These are phyloP conservation scores for Anguilla japonica DNA, from an alignment of 2,113 vertebrate species.

Conservation along the genomic window DNA sequence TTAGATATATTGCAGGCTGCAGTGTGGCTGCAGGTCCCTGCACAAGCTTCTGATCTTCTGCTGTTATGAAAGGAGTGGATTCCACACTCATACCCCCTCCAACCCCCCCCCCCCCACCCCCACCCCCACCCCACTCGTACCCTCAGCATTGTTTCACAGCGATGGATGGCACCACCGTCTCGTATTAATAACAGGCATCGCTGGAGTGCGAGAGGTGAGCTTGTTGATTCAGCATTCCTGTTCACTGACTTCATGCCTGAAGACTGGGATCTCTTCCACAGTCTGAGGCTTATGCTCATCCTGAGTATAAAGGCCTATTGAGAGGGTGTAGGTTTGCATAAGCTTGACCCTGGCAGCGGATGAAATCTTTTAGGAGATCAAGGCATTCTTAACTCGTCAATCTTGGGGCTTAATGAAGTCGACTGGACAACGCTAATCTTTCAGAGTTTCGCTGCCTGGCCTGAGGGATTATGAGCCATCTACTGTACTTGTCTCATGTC, in stretches of 20 bases:
- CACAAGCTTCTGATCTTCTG: not conserved
- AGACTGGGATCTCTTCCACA: conserved; percentile 42
- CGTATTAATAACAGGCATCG: conserved; percentile 70
- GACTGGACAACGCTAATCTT: conserved; percentile 41
- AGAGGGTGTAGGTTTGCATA: conserved; percentile 49
- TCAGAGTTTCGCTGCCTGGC: conserved; percentile 40
- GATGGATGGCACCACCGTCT: conserved; percentile 62
- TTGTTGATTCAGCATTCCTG: conserved; percentile 71
- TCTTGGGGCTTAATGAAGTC: conserved; percentile 64
- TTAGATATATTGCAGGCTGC: not conserved
- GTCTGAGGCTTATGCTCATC: conserved; percentile 13
- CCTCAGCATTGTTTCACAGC: conserved; percentile 54
- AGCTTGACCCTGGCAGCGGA: conserved; percentile 51
- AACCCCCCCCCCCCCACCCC: not conserved
- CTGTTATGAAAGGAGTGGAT: not conserved
- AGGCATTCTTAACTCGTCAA: conserved; percentile 63
- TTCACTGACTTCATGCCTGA: conserved; percentile 65
- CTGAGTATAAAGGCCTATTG: conserved; percentile 53
- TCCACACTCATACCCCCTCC: conserved; percentile 22
- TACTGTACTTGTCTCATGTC: conserved; percentile 52
- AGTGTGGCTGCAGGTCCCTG: not conserved
- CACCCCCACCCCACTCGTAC: conserved; percentile 13
- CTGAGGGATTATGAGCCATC: conserved; percentile 40
- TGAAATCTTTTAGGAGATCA: conserved; percentile 57
- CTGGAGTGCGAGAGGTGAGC: conserved; percentile 62